These are phyloP conservation scores for Silvanus unidentatus DNA, from an alignment of 2,888 invertebrate species.

Conservation along the genomic window DNA sequence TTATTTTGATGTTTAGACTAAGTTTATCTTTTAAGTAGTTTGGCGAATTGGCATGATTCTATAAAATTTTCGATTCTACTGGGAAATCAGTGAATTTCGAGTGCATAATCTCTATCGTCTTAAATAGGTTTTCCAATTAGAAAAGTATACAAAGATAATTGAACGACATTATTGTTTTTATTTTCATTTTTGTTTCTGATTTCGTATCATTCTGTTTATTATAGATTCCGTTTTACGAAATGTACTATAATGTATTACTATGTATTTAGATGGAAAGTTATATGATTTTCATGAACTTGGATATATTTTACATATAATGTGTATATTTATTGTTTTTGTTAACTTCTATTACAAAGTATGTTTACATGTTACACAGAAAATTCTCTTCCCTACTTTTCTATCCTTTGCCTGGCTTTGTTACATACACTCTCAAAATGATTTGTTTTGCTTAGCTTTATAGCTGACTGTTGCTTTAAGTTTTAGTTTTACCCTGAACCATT, in stretches of 20 bases:
- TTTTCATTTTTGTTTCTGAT: no score
- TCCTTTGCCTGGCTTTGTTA: slow-evolving; percentile 38
- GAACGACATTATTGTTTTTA: no score
- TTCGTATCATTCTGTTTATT: no score
- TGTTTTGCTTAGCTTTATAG: slow-evolving; percentile 41
- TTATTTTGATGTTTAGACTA: slow-evolving; percentile 23
- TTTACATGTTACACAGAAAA: slow-evolving; percentile 31
- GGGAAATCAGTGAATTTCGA: background rate
- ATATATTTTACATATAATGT: no score
- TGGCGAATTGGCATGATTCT: slow-evolving; percentile 32
- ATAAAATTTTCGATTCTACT: slow-evolving; percentile 1
- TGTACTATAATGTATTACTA: no score
- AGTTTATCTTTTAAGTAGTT: slow-evolving; percentile 31
- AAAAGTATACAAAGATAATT: no score
- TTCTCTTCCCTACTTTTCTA: slow-evolving; percentile 25
- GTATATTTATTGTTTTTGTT: no score
- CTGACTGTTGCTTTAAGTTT: slow-evolving; percentile 13
- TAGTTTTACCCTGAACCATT: background rate
- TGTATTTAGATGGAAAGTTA: no score
- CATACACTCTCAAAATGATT: slow-evolving; percentile 27
- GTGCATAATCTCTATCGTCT: background rate
- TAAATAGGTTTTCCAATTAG: background rate
- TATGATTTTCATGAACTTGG: no score
- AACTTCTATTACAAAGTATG: no score
- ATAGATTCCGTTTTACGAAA: no score